Base-by-base conservation (phyloP, 2,888 invertebrate species). In the Lasius platythorax region DNA sequence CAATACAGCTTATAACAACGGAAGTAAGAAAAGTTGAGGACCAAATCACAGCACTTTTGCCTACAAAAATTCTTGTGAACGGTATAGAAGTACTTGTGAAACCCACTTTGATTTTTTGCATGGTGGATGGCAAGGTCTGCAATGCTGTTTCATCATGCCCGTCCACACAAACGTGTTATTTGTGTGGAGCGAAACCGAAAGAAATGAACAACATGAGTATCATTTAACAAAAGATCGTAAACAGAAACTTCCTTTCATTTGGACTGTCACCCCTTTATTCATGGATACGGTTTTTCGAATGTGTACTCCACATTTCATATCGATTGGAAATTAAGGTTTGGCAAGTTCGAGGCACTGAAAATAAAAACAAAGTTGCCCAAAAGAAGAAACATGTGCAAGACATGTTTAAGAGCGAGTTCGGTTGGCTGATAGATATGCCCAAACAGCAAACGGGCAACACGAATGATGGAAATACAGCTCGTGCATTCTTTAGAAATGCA, bases 391-490 rank as follows among this genome's bases (percentile, higher is more conserved):
- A 46, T 64, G 5, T 72, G 4, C 72, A 63, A 30, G 56, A 84
- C 30, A 58, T 58, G 18, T 84, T 84, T 40, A 68, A 30, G 23
- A 66, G 33, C 15, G 28, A 56, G 23, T 56, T 50, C 50, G 33
- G 70, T 12, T 40, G 70, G 3, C 56, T 72, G 23, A n/a, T 84
- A 12, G 79, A 84, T 56, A 58, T 79, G 58, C 72, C 63, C 3
- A 74, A 61, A 30, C 58, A 61, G 56, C 56, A 61, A 30, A 12
- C 30, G 58, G 58, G 58, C 23, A 75, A 50, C 46, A 63, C 68
- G 12, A 84, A 84, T 64, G 68, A 74, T 68, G 75, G 84, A 1
- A 84, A 84, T 63, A 84, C 82, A 3, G 70, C 72, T 15, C 33
- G 83, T n/a, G 58, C n/a, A 37, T 83, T 83, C 58, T 83, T 83